phyloP scores from a whole-genome alignment of 2,888 invertebrate genomes.

The Xanthorhoe designata region DNA sequence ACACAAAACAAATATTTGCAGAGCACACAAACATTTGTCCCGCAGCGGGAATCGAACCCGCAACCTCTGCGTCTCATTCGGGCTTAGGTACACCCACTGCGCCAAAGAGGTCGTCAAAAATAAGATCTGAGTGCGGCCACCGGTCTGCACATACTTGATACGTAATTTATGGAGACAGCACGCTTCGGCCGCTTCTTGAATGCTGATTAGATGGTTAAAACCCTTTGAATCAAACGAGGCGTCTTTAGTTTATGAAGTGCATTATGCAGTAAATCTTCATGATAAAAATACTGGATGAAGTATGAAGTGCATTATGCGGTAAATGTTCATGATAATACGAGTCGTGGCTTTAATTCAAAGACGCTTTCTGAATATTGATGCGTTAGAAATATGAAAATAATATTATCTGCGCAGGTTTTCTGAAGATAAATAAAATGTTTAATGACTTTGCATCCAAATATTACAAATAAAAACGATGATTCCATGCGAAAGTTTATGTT shows the following conservation, averaged over 20 bases:
- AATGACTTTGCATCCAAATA: not conserved
- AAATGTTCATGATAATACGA: conserved; percentile 15
- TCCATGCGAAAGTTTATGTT: not conserved
- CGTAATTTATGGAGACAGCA: conserved; percentile 82
- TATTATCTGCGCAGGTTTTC: not conserved
- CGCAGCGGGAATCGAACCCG: too few relatives aligned
- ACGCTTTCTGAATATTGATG: conserved; percentile 23
- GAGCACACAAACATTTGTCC: too few relatives aligned
- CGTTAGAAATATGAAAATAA: not conserved
- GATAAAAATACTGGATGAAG: conserved; percentile 25
- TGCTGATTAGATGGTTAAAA: conserved; percentile 71
- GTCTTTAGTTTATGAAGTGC: conserved; percentile 42
- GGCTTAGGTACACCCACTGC: too few relatives aligned
- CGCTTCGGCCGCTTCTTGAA: conserved; percentile 71
- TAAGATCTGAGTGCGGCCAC: conserved; percentile 17
- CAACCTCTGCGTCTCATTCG: too few relatives aligned
- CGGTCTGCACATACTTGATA: conserved; percentile 74
- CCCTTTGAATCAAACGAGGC: conserved; percentile 55
- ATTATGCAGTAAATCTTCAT: conserved; percentile 40
- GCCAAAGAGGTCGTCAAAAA: too few relatives aligned
- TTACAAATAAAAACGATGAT: not conserved
- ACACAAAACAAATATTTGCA: too few relatives aligned
- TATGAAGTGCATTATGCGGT: not conserved
- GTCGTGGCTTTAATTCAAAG: conserved; percentile 25
- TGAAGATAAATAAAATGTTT: not conserved